Evolutionary conservation across 2,113 vertebrate species (phyloP).

Genomic region (Crotalus viridis): DNA sequence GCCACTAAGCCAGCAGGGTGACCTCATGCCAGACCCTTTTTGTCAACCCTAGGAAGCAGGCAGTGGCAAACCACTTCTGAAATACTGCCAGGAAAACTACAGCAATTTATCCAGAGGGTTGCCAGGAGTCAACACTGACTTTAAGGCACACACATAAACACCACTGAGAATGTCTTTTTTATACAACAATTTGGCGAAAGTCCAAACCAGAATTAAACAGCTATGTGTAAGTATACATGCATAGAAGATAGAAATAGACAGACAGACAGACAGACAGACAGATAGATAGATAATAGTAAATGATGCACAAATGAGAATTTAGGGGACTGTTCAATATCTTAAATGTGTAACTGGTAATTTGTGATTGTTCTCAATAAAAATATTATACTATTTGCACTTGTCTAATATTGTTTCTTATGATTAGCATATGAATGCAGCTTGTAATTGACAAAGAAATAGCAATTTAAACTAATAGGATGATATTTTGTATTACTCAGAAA

Average conservation of each 20-base stretch:
- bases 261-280: neutral
- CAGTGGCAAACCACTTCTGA: neutral
- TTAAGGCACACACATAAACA: neutral
- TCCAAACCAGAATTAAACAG: neutral
- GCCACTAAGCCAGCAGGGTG: neutral
- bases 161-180: neutral
- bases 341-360: neutral
- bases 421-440: neutral
- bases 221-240: neutral
- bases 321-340: neutral
- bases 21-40: too few species aligned
- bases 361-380: neutral
- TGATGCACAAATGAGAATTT: neutral
- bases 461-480: neutral
- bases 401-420: neutral
- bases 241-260: neutral
- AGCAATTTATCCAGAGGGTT: neutral
- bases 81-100: neutral
- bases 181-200: neutral
- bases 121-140: neutral
- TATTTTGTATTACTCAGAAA: neutral
- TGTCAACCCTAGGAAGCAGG: neutral
- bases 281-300: neutral
- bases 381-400: neutral
- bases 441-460: neutral